These are phyloP conservation scores for Malurus melanocephalus DNA, from an alignment of 2,113 vertebrate species.

Conservation along the genomic window DNA sequence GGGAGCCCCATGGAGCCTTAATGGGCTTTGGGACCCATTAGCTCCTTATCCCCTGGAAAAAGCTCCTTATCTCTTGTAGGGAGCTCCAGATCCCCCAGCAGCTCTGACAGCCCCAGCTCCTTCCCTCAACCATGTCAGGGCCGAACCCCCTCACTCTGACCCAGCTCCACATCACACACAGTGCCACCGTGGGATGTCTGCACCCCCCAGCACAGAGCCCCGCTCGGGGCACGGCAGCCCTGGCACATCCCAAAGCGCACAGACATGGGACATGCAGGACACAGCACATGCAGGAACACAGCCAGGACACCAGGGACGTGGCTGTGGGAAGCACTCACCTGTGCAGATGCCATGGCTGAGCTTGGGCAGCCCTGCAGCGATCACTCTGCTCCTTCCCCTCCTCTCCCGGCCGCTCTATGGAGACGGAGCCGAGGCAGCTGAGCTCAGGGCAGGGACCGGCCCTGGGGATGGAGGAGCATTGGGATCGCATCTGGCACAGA, in stretches of 20 bases:
- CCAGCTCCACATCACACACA: accelerated
- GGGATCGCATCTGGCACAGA: neutral
- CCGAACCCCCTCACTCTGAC: accelerated
- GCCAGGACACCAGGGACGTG: accelerated
- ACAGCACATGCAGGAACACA: accelerated
- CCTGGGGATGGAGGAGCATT: accelerated
- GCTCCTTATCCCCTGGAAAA: neutral
- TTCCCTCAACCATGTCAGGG: accelerated
- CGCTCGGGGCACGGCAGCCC: neutral
- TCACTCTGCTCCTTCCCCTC: accelerated
- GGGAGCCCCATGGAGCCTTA: neutral
- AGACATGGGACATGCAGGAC: accelerated
- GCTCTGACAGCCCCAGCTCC: accelerated
- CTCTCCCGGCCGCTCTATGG: accelerated
- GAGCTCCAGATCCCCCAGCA: neutral
- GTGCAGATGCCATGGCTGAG: neutral
- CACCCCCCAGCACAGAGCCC: neutral
- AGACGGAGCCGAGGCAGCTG: accelerated
- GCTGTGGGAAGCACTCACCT: neutral
- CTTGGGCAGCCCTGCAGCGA: accelerated
- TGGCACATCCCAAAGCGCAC: accelerated
- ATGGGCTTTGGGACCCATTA: neutral
- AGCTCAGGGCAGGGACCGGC: accelerated
- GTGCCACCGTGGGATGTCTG: neutral
- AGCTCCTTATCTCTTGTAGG: neutral